Evolutionary conservation across 2,113 vertebrate species (phyloP).

Genomic region (Xiphias gladius): DNA sequence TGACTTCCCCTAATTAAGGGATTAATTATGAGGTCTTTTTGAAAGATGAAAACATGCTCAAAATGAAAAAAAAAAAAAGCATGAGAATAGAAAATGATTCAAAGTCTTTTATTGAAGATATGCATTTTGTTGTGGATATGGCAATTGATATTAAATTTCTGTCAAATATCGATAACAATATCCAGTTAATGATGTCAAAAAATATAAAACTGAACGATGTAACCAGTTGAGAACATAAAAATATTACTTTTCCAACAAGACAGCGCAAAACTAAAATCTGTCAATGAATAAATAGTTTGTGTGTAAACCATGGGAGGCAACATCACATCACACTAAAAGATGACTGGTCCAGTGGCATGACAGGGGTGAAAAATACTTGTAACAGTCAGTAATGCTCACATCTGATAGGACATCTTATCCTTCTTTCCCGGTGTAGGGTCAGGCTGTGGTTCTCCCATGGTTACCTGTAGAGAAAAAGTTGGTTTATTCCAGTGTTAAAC

Average conservation of each 20-base stretch:
- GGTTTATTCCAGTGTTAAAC: neutral
- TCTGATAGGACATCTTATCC: conserved; percentile 51
- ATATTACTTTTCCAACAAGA: neutral
- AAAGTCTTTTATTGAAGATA: conserved; percentile 73
- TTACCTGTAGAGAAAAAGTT: conserved; percentile 60
- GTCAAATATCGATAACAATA: conserved; percentile 1
- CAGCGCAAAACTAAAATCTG: conserved; percentile 21
- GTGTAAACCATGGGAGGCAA: conserved; percentile 18
- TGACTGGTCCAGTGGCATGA: conserved; percentile 26
- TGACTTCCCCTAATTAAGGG: conserved; percentile 44
- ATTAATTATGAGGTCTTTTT: conserved; percentile 56
- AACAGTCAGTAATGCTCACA: conserved; percentile 68
- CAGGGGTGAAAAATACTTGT: conserved; percentile 22
- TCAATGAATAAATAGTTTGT: conserved; percentile 60
- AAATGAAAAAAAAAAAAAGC: conserved; percentile 37
- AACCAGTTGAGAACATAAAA: conserved; percentile 5
- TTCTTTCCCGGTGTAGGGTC: neutral
- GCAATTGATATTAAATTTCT: conserved; percentile 14
- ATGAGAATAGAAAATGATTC: conserved; percentile 52
- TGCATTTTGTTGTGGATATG: neutral
- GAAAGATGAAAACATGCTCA: conserved; percentile 54
- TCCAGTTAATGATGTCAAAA: conserved; percentile 15
- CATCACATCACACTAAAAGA: conserved; percentile 25
- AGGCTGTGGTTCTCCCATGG: conserved; percentile 1
- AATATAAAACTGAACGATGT: neutral